phyloP scores from a whole-genome alignment of 2,797 vertebrate species.

The Taenioides sp. region DNA sequence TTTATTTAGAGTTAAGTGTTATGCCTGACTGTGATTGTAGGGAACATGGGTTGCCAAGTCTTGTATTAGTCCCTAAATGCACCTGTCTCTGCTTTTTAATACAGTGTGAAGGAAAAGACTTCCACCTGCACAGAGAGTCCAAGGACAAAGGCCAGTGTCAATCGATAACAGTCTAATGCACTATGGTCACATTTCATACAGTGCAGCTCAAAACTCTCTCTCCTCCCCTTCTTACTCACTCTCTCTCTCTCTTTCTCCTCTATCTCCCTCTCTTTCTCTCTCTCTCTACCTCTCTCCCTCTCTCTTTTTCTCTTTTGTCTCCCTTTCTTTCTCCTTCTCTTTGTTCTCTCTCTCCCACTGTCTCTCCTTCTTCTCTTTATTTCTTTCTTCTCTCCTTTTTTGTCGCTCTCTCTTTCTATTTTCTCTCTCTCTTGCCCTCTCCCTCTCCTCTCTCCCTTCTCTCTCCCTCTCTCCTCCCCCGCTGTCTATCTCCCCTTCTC shows the following conservation, averaged over 20 bases:
- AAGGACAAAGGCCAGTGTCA: constrained; percentile 24
- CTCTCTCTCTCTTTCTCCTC: no score
- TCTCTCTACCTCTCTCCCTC: no score
- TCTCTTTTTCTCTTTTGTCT: no score
- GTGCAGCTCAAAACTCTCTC: constrained; percentile 24
- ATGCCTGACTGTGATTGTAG: neutral
- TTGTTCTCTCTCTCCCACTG: constrained; percentile 18
- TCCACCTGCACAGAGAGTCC: constrained; percentile 18
- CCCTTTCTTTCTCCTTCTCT: no score
- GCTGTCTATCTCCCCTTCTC: constrained; percentile 9
- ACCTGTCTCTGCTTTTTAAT: constrained; percentile 11
- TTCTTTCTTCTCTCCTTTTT: no score
- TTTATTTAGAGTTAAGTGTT: neutral
- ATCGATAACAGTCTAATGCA: constrained; percentile 32
- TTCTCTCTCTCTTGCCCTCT: neutral
- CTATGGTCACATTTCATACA: constrained; percentile 23
- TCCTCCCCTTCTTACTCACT: constrained; percentile 35
- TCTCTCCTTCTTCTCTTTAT: constrained; percentile 19
- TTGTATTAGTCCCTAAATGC: neutral
- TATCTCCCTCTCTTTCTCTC: no score
- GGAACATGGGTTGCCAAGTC: constrained; percentile 19
- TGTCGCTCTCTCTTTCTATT: no score
- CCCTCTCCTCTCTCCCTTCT: constrained; percentile 36
- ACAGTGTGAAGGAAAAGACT: constrained; percentile 11
- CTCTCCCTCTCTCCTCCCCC: constrained; percentile 36